Conservation (phyloP, 2,113 vertebrate species). For the Willisornis vidua region DNA sequence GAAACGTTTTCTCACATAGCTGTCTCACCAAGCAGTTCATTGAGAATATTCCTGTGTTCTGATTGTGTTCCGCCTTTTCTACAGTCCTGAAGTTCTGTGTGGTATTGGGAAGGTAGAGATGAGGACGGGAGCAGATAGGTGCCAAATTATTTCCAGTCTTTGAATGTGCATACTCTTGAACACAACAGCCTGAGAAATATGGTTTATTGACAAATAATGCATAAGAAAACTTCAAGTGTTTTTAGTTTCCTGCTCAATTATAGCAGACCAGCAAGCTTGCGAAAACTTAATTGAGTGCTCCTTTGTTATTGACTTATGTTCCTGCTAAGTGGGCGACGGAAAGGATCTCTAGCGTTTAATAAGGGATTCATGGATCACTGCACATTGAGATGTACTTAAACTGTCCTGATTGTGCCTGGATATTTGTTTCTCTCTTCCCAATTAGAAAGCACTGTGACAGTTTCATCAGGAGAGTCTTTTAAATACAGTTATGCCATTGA, state of each 20-base stretch:
- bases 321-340: background rate
- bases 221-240: background rate
- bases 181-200: background rate
- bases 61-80: background rate
- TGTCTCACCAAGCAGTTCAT: background rate
- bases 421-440: constrained; percentile 4
- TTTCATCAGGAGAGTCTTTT: background rate
- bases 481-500: background rate
- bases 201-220: background rate
- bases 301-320: constrained; percentile 38
- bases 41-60: background rate
- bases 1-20: background rate
- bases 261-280: background rate
- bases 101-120: background rate
- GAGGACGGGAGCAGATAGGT: background rate
- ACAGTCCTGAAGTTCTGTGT: background rate
- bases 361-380: constrained; percentile 32
- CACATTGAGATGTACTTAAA: constrained; percentile 21
- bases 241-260: constrained; percentile 7
- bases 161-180: background rate
- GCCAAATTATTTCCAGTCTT: background rate
- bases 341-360: constrained; percentile 5
- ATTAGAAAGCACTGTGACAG: background rate
- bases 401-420: background rate
- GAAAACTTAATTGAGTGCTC: constrained; percentile 15